phyloP scores from a whole-genome alignment of 2,888 invertebrate species.

The Physocephala rufipes region DNA sequence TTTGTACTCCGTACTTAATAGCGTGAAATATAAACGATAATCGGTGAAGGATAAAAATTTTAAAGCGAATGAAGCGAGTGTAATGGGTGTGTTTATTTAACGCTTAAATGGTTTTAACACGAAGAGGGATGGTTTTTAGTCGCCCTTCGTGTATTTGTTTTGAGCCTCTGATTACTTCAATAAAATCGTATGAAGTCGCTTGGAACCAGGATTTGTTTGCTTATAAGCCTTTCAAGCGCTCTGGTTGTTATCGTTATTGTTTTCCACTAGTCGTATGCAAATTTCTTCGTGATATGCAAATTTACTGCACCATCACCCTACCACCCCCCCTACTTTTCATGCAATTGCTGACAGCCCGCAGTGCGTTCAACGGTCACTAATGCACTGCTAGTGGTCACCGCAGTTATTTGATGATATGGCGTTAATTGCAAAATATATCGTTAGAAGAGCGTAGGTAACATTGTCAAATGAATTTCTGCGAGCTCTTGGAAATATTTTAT shows the following conservation, averaged over 20 bases:
- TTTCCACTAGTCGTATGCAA: too few species aligned
- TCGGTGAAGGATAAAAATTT: background rate
- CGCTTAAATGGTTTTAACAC: constrained; percentile 54
- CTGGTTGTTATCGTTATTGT: too few species aligned
- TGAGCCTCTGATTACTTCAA: too few species aligned
- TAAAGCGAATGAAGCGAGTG: constrained; percentile 43
- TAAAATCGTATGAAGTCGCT: too few species aligned
- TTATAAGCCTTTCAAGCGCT: too few species aligned
- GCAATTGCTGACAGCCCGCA: background rate
- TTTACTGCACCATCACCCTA: too few species aligned
- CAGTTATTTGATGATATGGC: background rate
- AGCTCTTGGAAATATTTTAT: background rate
- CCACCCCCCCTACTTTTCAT: background rate
- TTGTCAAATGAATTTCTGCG: background rate
- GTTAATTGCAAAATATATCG: background rate
- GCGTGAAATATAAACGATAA: background rate
- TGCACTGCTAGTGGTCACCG: background rate
- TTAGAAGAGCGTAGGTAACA: background rate
- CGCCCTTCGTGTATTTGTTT: too few species aligned
- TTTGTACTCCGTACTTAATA: background rate
- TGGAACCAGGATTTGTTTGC: too few species aligned
- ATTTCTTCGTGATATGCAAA: too few species aligned
- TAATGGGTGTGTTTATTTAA: constrained; percentile 58
- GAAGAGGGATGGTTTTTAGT: constrained; percentile 48
- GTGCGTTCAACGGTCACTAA: constrained; percentile 9